Conservation (phyloP, 2,888 invertebrate species). For the Neoaliturus tenellus region DNA sequence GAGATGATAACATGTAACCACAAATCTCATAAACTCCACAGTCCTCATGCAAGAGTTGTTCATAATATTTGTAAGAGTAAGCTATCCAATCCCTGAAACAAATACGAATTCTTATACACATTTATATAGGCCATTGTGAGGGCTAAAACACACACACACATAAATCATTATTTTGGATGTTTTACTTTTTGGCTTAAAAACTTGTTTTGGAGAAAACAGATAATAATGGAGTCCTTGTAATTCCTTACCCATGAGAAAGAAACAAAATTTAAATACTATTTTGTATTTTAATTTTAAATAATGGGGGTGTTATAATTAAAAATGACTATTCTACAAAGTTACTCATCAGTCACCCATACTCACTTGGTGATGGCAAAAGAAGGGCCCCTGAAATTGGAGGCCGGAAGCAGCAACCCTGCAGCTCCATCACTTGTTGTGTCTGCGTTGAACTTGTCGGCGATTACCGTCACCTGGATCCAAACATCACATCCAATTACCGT, state of each 20-base stretch:
- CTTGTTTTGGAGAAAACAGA: too few relatives aligned
- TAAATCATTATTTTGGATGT: too few relatives aligned
- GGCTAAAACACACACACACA: too few relatives aligned
- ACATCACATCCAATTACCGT: conserved; percentile 74
- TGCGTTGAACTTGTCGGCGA: conserved; percentile 81
- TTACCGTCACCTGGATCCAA: conserved; percentile 76
- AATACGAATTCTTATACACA: too few relatives aligned
- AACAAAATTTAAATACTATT: too few relatives aligned
- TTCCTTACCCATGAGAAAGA: too few relatives aligned
- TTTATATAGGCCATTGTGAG: too few relatives aligned
- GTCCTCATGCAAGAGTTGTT: conserved; percentile 67
- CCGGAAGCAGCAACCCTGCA: conserved; percentile 87
- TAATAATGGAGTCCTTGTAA: too few relatives aligned
- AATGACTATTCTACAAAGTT: too few relatives aligned
- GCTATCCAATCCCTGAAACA: conserved; percentile 79
- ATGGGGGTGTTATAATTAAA: too few relatives aligned
- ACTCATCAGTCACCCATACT: conserved; percentile 65
- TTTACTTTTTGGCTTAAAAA: too few relatives aligned
- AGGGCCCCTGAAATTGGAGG: conserved; percentile 76
- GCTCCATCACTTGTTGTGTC: conserved; percentile 87
- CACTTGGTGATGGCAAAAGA: conserved; percentile 75
- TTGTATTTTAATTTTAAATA: too few relatives aligned
- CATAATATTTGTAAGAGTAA: conserved; percentile 74
- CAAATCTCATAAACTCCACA: conserved; percentile 71
- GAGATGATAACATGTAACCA: conserved; percentile 71